Base-by-base conservation (phyloP, 2,113 vertebrate species). In the Pachycephala philippinensis region DNA sequence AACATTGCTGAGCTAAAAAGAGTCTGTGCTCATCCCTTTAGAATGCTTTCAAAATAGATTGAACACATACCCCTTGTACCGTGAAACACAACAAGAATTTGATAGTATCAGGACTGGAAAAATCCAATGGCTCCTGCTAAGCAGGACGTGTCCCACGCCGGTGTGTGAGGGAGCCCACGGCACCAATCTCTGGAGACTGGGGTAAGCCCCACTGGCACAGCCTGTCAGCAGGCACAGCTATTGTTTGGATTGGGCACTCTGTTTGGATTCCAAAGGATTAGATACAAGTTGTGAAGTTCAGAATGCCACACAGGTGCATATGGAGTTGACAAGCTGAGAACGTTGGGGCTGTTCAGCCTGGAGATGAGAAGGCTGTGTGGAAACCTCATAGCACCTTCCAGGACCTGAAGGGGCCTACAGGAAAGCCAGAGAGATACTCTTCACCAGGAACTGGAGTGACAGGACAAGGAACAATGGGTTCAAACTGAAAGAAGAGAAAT, bases 1-100 rank as follows among this genome's bases (percentile, higher is more conserved):
- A 97, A 97, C 95, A 96, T 76, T 92, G 92, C 93, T 68, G 86
- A 95, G 66, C 96, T 97, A 96, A 97, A 96, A 93, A 92, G 95
- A 85, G 94, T 69, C 84, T 88, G 65, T 87, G 81, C 86, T 95
- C 96, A 96, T 94, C 90, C 89, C 95, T 95, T 91, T 81, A 95
- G 92, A 93, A 97, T 93, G 94, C 92, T 96, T 96, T 97, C 92
- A 95, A 97, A 97, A 96, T 92, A 96, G 85, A 91, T 83, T 89
- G n/a, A 86, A 92, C 94, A 65, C 89, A 96, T 90, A 93, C 78
- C 84, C 87, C 86, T 93, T 7, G 44, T 40, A 40, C 82, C 80
- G n/a, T 74, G 82, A 96, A 92, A 92, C 84, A 94, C 71, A 97
- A 93, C 77, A 97, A 97, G 88, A 97, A 91, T 96, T 78, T 83